Percentiles rank a stretch among this genome's conserved stretches.
These are phyloP conservation scores for Oryzias woworae DNA, from an alignment of 2,113 vertebrate species.

Conservation along the genomic window DNA sequence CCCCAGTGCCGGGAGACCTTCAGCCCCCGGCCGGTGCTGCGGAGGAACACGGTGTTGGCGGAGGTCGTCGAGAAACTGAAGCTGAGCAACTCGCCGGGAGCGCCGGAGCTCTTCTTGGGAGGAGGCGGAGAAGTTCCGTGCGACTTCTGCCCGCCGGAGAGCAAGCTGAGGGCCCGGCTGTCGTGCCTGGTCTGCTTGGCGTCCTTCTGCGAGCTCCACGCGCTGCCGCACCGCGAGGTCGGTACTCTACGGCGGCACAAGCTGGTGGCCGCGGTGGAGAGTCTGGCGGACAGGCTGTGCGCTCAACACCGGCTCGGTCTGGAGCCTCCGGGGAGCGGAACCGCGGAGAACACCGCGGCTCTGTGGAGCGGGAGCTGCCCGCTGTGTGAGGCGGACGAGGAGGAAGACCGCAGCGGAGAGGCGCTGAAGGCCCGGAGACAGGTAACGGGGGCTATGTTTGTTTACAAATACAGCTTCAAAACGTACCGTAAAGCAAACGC, in stretches of 20 bases:
- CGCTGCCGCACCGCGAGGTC: slow-evolving; percentile 87
- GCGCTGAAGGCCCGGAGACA: slow-evolving; percentile 84
- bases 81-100: slow-evolving; percentile 28
- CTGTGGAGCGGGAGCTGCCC: slow-evolving; percentile 66
- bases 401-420: slow-evolving; percentile 77
- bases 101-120: slow-evolving; percentile 51
- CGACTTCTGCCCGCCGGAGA: slow-evolving; percentile 85
- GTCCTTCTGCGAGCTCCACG: slow-evolving; percentile 89
- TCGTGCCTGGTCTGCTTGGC: slow-evolving; percentile 92
- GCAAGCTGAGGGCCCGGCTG: slow-evolving; percentile 84
- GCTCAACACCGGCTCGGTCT: slow-evolving; percentile 87
- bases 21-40: slow-evolving; percentile 70
- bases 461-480: too few relatives aligned
- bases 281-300: slow-evolving; percentile 85
- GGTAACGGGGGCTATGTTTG: slow-evolving; percentile 62
- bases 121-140: slow-evolving; percentile 84
- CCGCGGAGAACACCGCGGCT: slow-evolving; percentile 72
- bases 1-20: slow-evolving; percentile 71
- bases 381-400: slow-evolving; percentile 69
- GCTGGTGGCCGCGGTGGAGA: slow-evolving; percentile 85
- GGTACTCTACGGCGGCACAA: slow-evolving; percentile 88
- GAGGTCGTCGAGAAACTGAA: slow-evolving; percentile 69
- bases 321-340: slow-evolving; percentile 82
- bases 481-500: too few relatives aligned
- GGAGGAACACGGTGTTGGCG: slow-evolving; percentile 72